A percentile compares a stretch with the other conserved stretches of the same genome.
phyloP scores from a whole-genome alignment of 2,888 invertebrate species.

The Lasioglossum villosulum region DNA sequence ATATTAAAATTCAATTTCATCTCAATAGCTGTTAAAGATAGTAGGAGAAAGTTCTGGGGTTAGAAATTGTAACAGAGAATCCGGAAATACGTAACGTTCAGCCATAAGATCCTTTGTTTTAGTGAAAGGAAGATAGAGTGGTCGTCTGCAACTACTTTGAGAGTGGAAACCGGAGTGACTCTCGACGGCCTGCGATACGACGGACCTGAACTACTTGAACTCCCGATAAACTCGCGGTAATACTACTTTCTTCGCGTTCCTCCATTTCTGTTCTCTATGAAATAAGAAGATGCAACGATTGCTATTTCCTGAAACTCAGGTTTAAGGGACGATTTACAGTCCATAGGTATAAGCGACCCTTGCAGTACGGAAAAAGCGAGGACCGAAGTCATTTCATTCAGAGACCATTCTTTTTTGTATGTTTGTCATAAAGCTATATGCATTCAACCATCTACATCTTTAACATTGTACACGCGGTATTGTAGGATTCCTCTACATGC shows the following conservation, averaged over 20 bases:
- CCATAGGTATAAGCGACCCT: no score
- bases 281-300: no score
- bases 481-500: no score
- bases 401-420: no score
- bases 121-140: background rate
- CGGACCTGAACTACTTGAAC: constrained; percentile 25
- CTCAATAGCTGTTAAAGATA: background rate
- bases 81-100: background rate
- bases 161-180: background rate
- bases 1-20: no score
- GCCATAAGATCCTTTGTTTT: background rate
- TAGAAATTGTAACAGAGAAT: background rate
- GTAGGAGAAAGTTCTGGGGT: background rate
- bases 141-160: background rate
- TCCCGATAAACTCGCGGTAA: background rate
- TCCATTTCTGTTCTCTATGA: background rate
- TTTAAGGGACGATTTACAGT: no score
- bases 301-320: no score
- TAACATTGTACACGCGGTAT: no score
- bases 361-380: no score
- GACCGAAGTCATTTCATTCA: no score
- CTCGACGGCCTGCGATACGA: background rate
- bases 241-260: background rate
- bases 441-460: no score
- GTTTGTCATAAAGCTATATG: no score